Percentiles rank a stretch among this genome's conserved stretches.
Evolutionary conservation across 2,797 vertebrate genomes (phyloP).

Genomic region (Streptopelia turtur): DNA sequence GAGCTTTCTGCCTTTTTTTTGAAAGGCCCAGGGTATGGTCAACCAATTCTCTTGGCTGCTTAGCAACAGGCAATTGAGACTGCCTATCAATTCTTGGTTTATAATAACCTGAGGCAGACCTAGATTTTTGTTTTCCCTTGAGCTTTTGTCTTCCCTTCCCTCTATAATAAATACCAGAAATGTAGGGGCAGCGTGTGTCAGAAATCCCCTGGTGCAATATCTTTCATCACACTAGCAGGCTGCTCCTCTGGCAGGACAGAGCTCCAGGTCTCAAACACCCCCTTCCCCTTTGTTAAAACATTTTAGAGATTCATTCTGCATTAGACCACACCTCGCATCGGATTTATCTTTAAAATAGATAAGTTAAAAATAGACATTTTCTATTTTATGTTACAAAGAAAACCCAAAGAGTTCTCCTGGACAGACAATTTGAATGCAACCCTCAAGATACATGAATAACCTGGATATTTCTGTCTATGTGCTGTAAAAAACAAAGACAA

Average conservation of each 20-base stretch:
- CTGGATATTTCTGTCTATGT: background rate
- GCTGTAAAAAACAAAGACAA: background rate
- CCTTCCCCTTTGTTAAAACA: background rate
- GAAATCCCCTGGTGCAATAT: constrained; percentile 37
- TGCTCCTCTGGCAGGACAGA: constrained; percentile 1
- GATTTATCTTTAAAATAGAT: background rate
- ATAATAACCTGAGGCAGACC: constrained; percentile 71
- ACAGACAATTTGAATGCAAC: background rate
- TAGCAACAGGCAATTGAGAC: constrained; percentile 70
- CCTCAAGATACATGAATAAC: background rate
- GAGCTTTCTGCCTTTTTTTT: background rate
- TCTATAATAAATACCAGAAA: constrained; percentile 69
- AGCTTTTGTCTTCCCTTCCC: constrained; percentile 55
- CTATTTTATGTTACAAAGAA: background rate
- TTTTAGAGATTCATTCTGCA: background rate
- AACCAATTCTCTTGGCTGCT: constrained; percentile 64
- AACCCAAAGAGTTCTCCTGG: background rate
- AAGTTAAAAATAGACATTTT: background rate
- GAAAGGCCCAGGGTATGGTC: constrained; percentile 23
- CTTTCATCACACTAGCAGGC: background rate
- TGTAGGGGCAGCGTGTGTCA: constrained; percentile 37
- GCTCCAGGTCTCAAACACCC: background rate
- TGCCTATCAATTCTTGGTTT: constrained; percentile 71
- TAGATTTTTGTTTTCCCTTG: constrained; percentile 72
- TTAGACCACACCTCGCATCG: background rate